These are phyloP conservation scores for Halocaridina rubra DNA, from an alignment of 2,888 invertebrate genomes.

Conservation along the genomic window DNA sequence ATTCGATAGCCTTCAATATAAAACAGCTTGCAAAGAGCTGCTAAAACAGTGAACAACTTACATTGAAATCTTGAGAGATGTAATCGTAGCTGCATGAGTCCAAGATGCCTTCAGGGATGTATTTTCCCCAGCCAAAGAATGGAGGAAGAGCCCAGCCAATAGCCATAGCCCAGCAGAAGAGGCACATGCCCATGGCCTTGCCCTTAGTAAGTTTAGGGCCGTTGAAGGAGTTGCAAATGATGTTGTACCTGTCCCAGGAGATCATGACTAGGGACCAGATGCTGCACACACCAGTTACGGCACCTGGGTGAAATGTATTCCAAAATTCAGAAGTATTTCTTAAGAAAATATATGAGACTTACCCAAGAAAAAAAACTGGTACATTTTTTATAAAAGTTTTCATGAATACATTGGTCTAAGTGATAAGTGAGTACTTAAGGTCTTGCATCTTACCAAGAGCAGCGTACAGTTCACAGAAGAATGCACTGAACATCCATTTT, in stretches of 20 bases:
- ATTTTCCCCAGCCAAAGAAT: background rate
- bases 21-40: background rate
- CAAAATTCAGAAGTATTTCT: too few species aligned
- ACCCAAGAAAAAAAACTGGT: too few species aligned
- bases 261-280: background rate
- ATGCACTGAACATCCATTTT: slow-evolving; percentile 50
- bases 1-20: background rate
- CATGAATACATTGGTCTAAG: too few species aligned
- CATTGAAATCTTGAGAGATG: slow-evolving; percentile 72
- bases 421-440: too few species aligned
- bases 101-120: slow-evolving; percentile 67
- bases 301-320: too few species aligned
- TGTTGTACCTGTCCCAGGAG: background rate
- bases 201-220: background rate
- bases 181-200: background rate
- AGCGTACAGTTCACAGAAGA: slow-evolving; percentile 53
- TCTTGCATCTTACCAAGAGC: slow-evolving; percentile 47
- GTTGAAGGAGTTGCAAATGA: background rate
- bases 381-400: too few species aligned
- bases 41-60: slow-evolving; percentile 67
- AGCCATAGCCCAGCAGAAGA: background rate
- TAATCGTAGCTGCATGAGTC: slow-evolving; percentile 72
- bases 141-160: background rate
- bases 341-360: too few species aligned
- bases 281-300: background rate